These are phyloP conservation scores for Hipposideros armiger DNA, from an alignment of 2,113 vertebrate species.

Conservation along the genomic window DNA sequence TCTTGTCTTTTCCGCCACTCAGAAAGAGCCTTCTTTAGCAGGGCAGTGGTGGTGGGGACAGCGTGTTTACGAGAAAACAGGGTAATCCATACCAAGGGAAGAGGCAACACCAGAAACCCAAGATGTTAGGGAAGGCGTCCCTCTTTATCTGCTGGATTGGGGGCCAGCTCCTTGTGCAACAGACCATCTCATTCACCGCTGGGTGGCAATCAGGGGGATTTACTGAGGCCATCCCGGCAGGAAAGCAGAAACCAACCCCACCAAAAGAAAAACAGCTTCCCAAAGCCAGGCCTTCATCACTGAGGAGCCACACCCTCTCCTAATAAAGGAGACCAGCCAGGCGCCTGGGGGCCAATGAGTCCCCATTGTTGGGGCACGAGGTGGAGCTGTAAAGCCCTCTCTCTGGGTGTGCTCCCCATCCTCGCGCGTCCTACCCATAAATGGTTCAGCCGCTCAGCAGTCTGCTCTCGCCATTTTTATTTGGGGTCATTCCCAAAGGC, in stretches of 20 bases:
- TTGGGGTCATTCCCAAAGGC: conserved; percentile 85
- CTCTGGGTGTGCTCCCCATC: conserved; percentile 30
- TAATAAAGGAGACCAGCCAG: background rate
- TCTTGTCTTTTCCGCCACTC: background rate
- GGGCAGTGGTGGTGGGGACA: background rate
- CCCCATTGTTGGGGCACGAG: fast-evolving
- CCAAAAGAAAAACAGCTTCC: background rate
- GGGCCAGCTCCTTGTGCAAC: conserved; percentile 65
- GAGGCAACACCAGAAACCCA: conserved; percentile 32
- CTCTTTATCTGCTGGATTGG: background rate
- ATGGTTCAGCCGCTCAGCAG: conserved; percentile 73
- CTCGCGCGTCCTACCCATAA: conserved; percentile 58
- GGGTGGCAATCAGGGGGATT: conserved; percentile 80
- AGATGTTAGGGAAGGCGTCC: background rate
- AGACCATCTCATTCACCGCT: conserved; percentile 61
- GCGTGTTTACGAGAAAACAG: background rate
- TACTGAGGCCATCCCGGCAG: conserved; percentile 20
- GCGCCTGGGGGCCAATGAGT: background rate
- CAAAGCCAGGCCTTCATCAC: background rate
- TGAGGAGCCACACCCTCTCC: background rate
- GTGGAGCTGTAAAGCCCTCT: background rate
- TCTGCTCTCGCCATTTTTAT: conserved; percentile 86
- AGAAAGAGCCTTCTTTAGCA: background rate
- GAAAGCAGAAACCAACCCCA: background rate
- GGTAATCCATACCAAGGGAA: conserved; percentile 28